Evolutionary conservation across 2,113 vertebrate species (phyloP).

Genomic region (Tetrax tetrax): DNA sequence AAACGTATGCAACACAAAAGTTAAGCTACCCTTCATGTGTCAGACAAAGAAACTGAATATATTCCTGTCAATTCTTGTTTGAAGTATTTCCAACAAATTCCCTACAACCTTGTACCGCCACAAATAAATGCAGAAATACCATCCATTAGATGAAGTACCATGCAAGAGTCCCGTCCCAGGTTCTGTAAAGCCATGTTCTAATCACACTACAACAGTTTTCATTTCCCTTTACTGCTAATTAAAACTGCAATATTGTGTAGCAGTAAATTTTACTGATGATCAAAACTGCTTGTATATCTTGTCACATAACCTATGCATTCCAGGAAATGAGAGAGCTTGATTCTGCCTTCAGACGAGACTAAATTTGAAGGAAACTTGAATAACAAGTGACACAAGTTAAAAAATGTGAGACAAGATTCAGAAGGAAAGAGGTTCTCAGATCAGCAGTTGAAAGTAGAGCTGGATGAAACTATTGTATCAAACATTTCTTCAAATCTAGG

Average conservation of each 20-base stretch:
- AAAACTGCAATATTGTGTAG: conserved; percentile 1
- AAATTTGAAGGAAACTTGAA: conserved; percentile 57
- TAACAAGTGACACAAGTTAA: conserved; percentile 51
- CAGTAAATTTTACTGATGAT: conserved; percentile 26
- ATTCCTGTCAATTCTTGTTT: conserved; percentile 44
- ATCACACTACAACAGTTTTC: not conserved
- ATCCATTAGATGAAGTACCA: not conserved
- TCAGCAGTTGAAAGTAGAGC: conserved; percentile 54
- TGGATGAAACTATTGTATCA: conserved; percentile 56
- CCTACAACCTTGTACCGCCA: not conserved
- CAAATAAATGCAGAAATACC: not conserved
- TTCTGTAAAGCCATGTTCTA: not conserved
- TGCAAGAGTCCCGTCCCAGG: not conserved
- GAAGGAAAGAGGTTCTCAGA: conserved; percentile 36
- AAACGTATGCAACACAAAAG: conserved; percentile 1
- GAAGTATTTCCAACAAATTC: conserved; percentile 31
- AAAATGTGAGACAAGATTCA: conserved; percentile 35
- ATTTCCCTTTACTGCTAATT: conserved; percentile 13
- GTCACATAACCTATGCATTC: conserved; percentile 60
- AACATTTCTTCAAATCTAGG: conserved; percentile 35
- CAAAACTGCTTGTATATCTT: conserved; percentile 42
- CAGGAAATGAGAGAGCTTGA: conserved; percentile 9
- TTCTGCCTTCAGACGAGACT: conserved; percentile 47
- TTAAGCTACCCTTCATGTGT: conserved; percentile 23
- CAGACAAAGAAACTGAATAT: conserved; percentile 17